Evolutionary conservation across 2,888 invertebrate genomes (phyloP).

Genomic region (Thereva unica): DNA sequence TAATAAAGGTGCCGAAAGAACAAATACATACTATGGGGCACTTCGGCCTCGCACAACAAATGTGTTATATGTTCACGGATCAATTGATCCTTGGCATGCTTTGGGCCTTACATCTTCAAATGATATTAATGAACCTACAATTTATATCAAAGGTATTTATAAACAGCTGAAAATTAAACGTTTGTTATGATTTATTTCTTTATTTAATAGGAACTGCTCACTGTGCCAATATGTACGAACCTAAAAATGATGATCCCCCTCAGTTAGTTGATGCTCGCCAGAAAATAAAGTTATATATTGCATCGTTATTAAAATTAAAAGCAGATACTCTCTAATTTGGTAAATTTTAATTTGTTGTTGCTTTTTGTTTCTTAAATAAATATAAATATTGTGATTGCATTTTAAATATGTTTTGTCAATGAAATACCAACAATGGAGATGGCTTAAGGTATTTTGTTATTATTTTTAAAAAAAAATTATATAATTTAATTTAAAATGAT

Average conservation of each 20-base stretch:
- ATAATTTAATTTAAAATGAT: too few relatives aligned
- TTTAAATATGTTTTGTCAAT: too few relatives aligned
- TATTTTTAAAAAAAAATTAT: too few relatives aligned
- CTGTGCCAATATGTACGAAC: slow-evolving; percentile 92
- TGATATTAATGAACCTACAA: slow-evolving; percentile 65
- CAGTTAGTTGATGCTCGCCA: slow-evolving; percentile 71
- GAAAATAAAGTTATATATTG: slow-evolving; percentile 56
- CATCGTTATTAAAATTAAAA: too few relatives aligned
- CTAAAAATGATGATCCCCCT: slow-evolving; percentile 67
- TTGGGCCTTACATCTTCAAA: slow-evolving; percentile 69
- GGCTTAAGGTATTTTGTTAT: too few relatives aligned
- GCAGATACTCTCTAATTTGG: too few relatives aligned
- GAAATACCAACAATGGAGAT: too few relatives aligned
- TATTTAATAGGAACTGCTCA: slow-evolving; percentile 80
- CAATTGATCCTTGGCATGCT: slow-evolving; percentile 88
- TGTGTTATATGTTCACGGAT: slow-evolving; percentile 85
- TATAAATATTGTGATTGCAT: too few relatives aligned
- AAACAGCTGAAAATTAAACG: not conserved
- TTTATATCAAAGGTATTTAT: slow-evolving; percentile 71
- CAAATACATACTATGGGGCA: slow-evolving; percentile 81
- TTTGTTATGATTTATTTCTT: not conserved
- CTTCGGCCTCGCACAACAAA: slow-evolving; percentile 70
- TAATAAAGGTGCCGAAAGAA: slow-evolving; percentile 66
- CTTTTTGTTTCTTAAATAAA: too few relatives aligned
- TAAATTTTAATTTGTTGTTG: too few relatives aligned